Evolutionary conservation across 2,888 invertebrate species (phyloP), one percentile per base, ranked within the genome.

Genomic region (Chromoteleia sp.): DNA sequence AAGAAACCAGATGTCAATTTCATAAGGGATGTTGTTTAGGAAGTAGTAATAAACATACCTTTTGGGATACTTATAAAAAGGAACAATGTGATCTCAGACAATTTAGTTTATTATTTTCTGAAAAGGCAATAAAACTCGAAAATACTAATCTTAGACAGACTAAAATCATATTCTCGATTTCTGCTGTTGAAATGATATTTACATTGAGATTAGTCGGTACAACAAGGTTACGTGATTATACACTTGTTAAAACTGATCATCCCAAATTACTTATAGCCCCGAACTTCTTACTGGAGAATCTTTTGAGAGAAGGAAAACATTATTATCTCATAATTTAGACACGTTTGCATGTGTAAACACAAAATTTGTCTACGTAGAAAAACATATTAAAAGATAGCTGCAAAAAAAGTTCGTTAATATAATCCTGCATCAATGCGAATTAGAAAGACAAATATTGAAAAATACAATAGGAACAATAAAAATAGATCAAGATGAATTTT

Each of bases 291-390:
- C n/a, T 0, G 59, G 33, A 0, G 52, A 52, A 8, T 1, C 12
- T 6, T 61, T 25, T 0, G 7, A 30, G 0, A 33, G 17, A 10
- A 19, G 30, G 0, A 67, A 45, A 14, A 0, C 8, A 3, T 0
- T 61, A 1, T 10, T 12, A 10, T 17, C 61, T 0, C 5, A 74
- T 56, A 82, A 85, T 29, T 19, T 83, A 0, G 85, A 87, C 41
- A 30, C 86, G 0, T 84, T 84, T 8, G 12, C 70, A 0, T 87
- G 86, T 41, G 74, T 86, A 1, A 87, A 86, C 25, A 74, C 82
- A 0, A 87, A 88, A 78, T 86, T 88, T 7, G 58, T 88, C 4
- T 87, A 87, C 50, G 75, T 83, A 0, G 87, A 87, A 71, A 84
- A 85, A 59, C 81, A 86, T 2, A 78, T 86, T 4, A 79, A 84